phyloP scores from a whole-genome alignment of 2,113 vertebrate genomes.

The Ctenodactylus gundi region DNA sequence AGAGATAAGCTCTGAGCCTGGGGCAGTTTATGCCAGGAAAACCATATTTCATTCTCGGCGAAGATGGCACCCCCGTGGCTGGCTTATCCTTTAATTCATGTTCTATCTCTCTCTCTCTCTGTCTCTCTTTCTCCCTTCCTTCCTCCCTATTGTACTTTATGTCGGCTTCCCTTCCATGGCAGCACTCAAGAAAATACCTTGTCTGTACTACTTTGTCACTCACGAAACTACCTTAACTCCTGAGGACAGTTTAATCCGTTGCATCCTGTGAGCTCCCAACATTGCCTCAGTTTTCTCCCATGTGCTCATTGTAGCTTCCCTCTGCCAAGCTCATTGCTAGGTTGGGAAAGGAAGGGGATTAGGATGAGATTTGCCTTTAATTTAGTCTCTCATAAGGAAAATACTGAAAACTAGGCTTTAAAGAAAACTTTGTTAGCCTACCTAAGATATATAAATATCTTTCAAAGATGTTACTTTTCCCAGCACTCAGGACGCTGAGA shows the following conservation, averaged over 20 bases:
- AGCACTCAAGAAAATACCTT: too few relatives aligned
- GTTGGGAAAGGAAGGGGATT: neutral
- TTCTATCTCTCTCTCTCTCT: neutral
- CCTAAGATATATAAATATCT: neutral
- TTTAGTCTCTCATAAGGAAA: constrained; percentile 19
- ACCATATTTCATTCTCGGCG: neutral
- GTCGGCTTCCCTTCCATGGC: too few relatives aligned
- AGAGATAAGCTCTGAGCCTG: neutral
- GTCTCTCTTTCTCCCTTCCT: too few relatives aligned
- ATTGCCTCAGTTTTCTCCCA: neutral
- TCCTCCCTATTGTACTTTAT: too few relatives aligned
- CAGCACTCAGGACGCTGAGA: too few relatives aligned
- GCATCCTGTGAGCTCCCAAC: neutral
- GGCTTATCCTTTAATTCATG: neutral
- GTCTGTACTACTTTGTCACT: too few relatives aligned
- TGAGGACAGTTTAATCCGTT: neutral
- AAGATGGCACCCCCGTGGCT: neutral
- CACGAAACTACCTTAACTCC: neutral
- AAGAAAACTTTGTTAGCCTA: neutral
- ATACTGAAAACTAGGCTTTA: constrained; percentile 7
- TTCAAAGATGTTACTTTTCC: neutral
- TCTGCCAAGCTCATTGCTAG: neutral
- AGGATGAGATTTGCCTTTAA: neutral
- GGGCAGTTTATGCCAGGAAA: neutral
- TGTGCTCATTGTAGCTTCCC: neutral